Percentiles rank a stretch among this genome's conserved stretches.
Conservation (phyloP, 2,888 invertebrate genomes). For the Drosophila koepferae region DNA sequence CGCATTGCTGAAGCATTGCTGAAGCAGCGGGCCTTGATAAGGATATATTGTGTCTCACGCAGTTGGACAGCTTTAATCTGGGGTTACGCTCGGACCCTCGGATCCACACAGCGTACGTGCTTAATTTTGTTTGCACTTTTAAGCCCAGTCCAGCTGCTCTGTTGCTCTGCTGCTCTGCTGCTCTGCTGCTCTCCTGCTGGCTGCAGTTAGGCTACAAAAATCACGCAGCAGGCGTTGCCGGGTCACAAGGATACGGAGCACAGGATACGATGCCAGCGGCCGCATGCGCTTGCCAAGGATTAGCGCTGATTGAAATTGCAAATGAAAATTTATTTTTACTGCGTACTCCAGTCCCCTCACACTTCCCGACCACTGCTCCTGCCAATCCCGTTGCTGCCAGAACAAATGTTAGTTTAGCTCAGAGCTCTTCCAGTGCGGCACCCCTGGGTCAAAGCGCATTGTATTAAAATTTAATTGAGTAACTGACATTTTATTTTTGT, state of each 20-base stretch:
- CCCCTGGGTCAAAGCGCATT: slow-evolving; percentile 56
- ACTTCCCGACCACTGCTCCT: background rate
- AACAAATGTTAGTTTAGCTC: slow-evolving; percentile 73
- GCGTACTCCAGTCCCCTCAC: slow-evolving; percentile 40
- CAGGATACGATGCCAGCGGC: slow-evolving; percentile 50
- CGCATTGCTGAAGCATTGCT: slow-evolving; percentile 1
- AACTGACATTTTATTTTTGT: slow-evolving; percentile 85
- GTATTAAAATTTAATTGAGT: slow-evolving; percentile 85
- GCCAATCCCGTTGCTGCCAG: background rate
- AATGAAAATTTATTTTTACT: slow-evolving; percentile 84
- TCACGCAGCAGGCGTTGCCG: slow-evolving; percentile 65
- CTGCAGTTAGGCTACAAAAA: slow-evolving; percentile 81
- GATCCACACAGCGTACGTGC: slow-evolving; percentile 72
- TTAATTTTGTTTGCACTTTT: slow-evolving; percentile 81
- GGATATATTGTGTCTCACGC: slow-evolving; percentile 82
- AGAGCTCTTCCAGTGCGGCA: slow-evolving; percentile 1
- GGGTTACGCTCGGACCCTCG: slow-evolving; percentile 51
- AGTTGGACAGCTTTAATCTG: slow-evolving; percentile 81
- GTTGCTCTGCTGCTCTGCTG: background rate
- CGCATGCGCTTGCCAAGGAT: slow-evolving; percentile 82
- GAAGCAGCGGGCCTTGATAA: slow-evolving; percentile 65
- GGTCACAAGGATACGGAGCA: slow-evolving; percentile 23
- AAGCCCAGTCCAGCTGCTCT: slow-evolving; percentile 67
- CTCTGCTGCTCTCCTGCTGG: slow-evolving; percentile 19
- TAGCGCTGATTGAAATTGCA: slow-evolving; percentile 85